These are phyloP conservation scores for Lithosia quadra DNA, from an alignment of 2,888 invertebrate genomes.

Conservation along the genomic window DNA sequence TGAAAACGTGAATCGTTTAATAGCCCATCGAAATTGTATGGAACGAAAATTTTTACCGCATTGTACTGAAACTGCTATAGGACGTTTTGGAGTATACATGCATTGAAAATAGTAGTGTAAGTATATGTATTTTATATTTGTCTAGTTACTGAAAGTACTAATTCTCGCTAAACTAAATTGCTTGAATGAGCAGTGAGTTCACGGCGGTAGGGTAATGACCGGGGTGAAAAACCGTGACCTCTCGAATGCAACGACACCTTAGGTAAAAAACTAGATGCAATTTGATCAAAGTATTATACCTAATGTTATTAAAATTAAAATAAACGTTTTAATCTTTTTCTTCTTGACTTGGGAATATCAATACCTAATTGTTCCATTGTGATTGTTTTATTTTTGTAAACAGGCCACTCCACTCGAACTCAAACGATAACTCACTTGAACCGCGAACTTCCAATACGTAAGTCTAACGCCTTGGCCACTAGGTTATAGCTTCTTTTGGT, in stretches of 20 bases:
- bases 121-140: background rate
- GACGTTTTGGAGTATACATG: slow-evolving; percentile 11
- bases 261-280: background rate
- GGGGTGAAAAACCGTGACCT: background rate
- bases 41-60: slow-evolving; percentile 46
- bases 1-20: slow-evolving; percentile 78
- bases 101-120: background rate
- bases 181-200: background rate
- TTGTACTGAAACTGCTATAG: slow-evolving; percentile 34
- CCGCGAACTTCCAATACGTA: too few relatives aligned
- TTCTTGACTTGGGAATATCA: too few relatives aligned
- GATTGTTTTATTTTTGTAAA: too few relatives aligned
- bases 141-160: background rate
- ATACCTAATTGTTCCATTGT: too few relatives aligned
- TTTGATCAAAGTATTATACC: background rate
- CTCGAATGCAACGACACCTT: background rate
- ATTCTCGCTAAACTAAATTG: background rate
- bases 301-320: too few relatives aligned
- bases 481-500: too few relatives aligned
- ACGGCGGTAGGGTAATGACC: background rate
- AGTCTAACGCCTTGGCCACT: too few relatives aligned
- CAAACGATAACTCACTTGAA: too few relatives aligned
- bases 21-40: slow-evolving; percentile 68
- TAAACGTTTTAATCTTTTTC: too few relatives aligned
- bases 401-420: too few relatives aligned